Evolutionary conservation across 2,888 invertebrate species (phyloP).

Genomic region (Aleiodes alternator): DNA sequence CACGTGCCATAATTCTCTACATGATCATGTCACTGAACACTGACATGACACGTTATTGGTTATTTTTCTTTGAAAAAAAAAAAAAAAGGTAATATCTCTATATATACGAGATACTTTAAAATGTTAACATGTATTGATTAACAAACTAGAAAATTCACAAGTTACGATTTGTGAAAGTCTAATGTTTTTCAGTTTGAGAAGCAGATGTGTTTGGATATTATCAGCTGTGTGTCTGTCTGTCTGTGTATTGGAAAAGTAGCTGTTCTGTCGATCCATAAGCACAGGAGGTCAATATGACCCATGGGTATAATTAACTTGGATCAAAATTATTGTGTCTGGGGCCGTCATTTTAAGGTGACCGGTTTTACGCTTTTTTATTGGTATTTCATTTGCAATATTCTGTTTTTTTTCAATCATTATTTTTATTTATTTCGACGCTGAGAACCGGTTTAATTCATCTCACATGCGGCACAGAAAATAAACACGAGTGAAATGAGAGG

Average conservation of each 20-base stretch:
- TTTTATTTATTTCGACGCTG: no score
- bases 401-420: no score
- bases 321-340: slow-evolving; percentile 28
- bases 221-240: not conserved
- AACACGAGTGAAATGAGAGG: no score
- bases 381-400: no score
- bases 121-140: slow-evolving; percentile 9
- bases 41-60: not conserved
- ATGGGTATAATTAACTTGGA: slow-evolving; percentile 22
- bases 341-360: slow-evolving; percentile 18
- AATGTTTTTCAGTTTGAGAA: not conserved
- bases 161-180: slow-evolving; percentile 21
- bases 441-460: no score
- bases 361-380: slow-evolving; percentile 14
- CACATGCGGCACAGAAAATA: no score
- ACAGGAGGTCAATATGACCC: slow-evolving; percentile 8
- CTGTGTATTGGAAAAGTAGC: not conserved
- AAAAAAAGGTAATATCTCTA: not conserved
- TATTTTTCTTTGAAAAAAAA: not conserved
- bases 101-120: no score
- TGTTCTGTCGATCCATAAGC: not conserved
- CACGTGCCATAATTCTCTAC: not conserved
- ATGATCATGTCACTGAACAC: not conserved
- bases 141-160: slow-evolving; percentile 6
- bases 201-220: slow-evolving; percentile 20